Conservation (phyloP, 1,140 invertebrate species). For the Lepidurus arcticus region DNA sequence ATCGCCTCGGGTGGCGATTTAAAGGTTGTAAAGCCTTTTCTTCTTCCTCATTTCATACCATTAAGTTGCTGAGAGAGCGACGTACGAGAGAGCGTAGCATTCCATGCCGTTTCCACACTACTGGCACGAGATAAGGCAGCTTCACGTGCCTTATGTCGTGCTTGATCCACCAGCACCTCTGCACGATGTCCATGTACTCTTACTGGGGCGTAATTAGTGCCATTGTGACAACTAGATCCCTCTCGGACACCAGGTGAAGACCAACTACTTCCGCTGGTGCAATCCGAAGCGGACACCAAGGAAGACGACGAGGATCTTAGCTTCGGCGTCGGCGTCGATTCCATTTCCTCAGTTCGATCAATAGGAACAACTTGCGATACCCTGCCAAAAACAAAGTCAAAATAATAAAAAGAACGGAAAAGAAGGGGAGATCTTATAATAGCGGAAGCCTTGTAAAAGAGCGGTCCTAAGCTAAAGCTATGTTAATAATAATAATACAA, state of each 20-base stretch:
- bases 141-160: constrained; percentile 30
- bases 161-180: neutral
- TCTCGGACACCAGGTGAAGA: constrained; percentile 26
- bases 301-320: constrained; percentile 25
- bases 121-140: constrained; percentile 32
- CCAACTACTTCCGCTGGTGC: constrained; percentile 8
- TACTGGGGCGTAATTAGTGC: neutral
- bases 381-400: neutral
- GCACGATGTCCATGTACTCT: neutral
- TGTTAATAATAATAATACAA: neutral
- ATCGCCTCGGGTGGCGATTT: neutral
- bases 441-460: neutral
- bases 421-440: neutral
- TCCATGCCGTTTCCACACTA: constrained; percentile 42
- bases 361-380: constrained; percentile 24
- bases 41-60: constrained; percentile 14
- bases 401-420: neutral
- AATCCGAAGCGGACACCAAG: constrained; percentile 35
- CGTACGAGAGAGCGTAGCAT: constrained; percentile 34
- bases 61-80: constrained; percentile 6
- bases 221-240: constrained; percentile 20
- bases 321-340: constrained; percentile 32
- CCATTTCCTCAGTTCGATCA: neutral
- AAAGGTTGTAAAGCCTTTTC: constrained; percentile 17
- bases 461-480: neutral